Conservation (phyloP, 2,888 invertebrate genomes). For the Dasysyrphus albostriatus region DNA sequence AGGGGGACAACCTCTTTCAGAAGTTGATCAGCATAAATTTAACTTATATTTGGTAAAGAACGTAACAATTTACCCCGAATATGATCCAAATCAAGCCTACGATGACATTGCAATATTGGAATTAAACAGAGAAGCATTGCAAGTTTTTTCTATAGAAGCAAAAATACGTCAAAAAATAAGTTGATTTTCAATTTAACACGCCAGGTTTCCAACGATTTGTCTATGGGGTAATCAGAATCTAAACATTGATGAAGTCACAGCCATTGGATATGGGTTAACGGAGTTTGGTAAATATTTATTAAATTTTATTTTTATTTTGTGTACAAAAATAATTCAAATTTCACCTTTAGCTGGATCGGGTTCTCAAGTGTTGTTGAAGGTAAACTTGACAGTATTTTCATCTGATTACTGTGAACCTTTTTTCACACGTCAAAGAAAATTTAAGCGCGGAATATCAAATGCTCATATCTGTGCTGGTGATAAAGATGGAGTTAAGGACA, state of each 20-base stretch:
- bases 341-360: conserved; percentile 5
- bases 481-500: conserved; percentile 72
- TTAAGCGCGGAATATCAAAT: conserved; percentile 73
- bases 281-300: conserved; percentile 33
- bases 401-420: conserved; percentile 4
- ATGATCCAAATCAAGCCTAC: conserved; percentile 32
- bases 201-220: background rate
- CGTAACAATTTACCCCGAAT: conserved; percentile 33
- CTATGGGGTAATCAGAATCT: conserved; percentile 15
- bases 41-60: background rate
- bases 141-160: too few species aligned
- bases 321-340: background rate
- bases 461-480: conserved; percentile 79
- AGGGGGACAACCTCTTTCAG: conserved; percentile 6
- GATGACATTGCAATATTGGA: conserved; percentile 55
- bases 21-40: too few species aligned
- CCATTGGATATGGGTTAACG: conserved; percentile 48
- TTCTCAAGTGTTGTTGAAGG: conserved; percentile 22
- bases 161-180: background rate
- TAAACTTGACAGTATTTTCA: conserved; percentile 19
- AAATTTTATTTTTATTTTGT: too few species aligned
- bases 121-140: background rate
- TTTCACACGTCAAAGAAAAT: conserved; percentile 31
- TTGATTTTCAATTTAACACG: background rate
- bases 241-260: background rate